These are phyloP conservation scores for Antennarius striatus DNA, from an alignment of 2,113 vertebrate species.

Conservation along the genomic window DNA sequence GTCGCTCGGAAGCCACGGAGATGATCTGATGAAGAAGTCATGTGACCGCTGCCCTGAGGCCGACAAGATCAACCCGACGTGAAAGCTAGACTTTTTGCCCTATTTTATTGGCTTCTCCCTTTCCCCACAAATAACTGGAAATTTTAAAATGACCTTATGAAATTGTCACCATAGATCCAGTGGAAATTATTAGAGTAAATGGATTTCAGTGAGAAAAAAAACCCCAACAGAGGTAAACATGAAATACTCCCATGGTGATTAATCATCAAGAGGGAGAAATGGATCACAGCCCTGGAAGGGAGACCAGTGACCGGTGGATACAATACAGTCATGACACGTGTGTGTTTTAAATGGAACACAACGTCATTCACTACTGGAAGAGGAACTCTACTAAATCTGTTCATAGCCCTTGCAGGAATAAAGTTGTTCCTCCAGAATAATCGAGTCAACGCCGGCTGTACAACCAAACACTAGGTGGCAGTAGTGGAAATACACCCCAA, in stretches of 20 bases:
- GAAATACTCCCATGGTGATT: no score
- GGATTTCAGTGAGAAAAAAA: neutral
- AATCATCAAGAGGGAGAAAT: neutral
- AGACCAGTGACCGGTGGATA: no score
- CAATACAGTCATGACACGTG: no score
- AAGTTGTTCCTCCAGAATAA: no score
- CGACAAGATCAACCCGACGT: constrained; percentile 47
- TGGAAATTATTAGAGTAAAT: neutral
- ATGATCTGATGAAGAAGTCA: constrained; percentile 48
- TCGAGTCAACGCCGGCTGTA: no score
- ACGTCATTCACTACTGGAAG: no score
- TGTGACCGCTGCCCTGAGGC: constrained; percentile 30
- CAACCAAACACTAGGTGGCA: no score
- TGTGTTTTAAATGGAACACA: no score
- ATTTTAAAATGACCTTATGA: neutral
- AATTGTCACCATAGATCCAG: neutral
- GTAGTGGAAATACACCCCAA: no score
- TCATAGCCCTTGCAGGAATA: no score
- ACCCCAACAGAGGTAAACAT: no score
- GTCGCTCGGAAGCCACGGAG: constrained; percentile 53
- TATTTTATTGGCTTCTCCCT: neutral
- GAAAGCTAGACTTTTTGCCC: neutral
- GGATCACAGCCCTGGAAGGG: neutral
- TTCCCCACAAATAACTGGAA: neutral
- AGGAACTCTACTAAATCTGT: no score